Evolutionary conservation across 1,140 invertebrate species (phyloP).

Genomic region (Drosophila leontia): DNA sequence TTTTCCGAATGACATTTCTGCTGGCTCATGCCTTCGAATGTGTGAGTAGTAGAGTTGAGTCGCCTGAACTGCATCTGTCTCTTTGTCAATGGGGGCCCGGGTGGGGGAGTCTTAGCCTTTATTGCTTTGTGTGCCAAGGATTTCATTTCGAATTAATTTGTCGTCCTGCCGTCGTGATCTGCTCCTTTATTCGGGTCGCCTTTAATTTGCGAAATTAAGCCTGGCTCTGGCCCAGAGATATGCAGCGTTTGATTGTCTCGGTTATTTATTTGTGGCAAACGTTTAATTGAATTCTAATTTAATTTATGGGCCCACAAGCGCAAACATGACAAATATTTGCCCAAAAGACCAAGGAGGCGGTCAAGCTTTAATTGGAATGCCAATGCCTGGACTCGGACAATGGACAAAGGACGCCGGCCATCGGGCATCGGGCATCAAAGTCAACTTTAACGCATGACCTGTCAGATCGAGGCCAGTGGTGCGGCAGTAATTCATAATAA

Average conservation of each 20-base stretch:
- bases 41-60: constrained; percentile 8
- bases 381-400: constrained; percentile 8
- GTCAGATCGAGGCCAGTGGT: constrained; percentile 42
- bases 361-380: constrained; percentile 72
- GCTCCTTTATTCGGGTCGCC: constrained; percentile 30
- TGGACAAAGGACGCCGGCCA: background rate
- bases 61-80: constrained; percentile 31
- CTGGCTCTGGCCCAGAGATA: background rate
- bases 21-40: constrained; percentile 39
- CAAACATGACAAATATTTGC: constrained; percentile 45
- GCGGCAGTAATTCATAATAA: constrained; percentile 74
- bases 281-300: constrained; percentile 74
- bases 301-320: constrained; percentile 60
- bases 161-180: constrained; percentile 25
- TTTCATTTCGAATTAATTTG: constrained; percentile 57
- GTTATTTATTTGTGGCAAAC: constrained; percentile 51
- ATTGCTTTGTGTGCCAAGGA: constrained; percentile 59
- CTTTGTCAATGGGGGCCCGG: constrained; percentile 1
- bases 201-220: constrained; percentile 13
- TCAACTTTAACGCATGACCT: constrained; percentile 52
- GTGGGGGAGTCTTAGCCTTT: background rate
- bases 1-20: constrained; percentile 67
- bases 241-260: constrained; percentile 25
- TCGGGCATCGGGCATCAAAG: constrained; percentile 35
- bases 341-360: constrained; percentile 4